Evolutionary conservation across 2,888 invertebrate species (phyloP), one percentile per base, ranked within the genome.

Genomic region (Eucriotettix oculatus): DNA sequence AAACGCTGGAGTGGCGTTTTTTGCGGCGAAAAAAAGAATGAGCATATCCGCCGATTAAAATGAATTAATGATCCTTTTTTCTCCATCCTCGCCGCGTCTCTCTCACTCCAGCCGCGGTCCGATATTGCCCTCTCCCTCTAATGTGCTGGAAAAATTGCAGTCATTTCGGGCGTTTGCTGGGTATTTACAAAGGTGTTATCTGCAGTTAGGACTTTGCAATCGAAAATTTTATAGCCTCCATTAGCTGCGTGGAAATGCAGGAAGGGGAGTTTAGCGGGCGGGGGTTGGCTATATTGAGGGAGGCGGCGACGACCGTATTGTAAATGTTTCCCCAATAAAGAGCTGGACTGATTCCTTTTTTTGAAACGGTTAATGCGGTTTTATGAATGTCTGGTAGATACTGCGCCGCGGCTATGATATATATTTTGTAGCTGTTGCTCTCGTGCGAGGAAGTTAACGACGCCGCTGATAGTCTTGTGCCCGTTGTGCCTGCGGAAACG

Each of bases 21-120:
- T 48, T 48, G 12, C 42, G n/a, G n/a, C 29, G 16, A 41, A 55
- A 59, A 59, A 59, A 52, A 56, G 61, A 44, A 56, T 43, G 53
- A 61, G 58, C 52, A 54, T 58, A 42, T 58, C 58, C 58, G 58
- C 55, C 61, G 61, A 61, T 61, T 58, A 58, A 58, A 58, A 61
- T 58, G 58, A 61, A 61, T 61, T 61, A 61, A 61, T 61, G 61
- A 61, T 48, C 41, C 55, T 11, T 41, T 55, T 55, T 40, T 40
- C 42, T 40, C 40, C 55, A n/a, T 16, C n/a, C 55, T 40, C 54
- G 16, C 54, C 12, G 12, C 16, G 16, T 16, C 54, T n/a, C 17
- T 54, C 29, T 54, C 29, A 17, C 29, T 29, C 17, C 16, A 17
- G 54, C 54, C 16, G 54, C 29, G 16, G 29, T 54, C 16, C 55